Conservation (phyloP, 2,797 vertebrate genomes). For the Arrhamphus sclerolepis region DNA sequence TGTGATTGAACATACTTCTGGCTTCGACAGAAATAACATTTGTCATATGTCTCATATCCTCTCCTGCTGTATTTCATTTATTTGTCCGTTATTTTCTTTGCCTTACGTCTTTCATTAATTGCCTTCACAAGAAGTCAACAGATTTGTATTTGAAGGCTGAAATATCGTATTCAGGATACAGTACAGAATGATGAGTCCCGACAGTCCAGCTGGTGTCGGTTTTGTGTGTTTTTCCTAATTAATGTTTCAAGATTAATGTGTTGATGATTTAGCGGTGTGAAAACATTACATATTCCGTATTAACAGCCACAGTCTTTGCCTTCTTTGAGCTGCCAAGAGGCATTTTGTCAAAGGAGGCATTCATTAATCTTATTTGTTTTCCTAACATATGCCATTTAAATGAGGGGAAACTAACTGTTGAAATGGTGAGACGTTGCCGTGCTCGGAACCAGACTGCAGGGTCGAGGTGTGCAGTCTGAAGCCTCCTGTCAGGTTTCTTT, state of each 20-base stretch:
- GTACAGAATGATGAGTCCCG: slow-evolving; percentile 19
- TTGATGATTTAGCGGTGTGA: slow-evolving; percentile 53
- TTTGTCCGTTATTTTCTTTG: background rate
- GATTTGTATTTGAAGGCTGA: slow-evolving; percentile 8
- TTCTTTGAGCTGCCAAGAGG: slow-evolving; percentile 30
- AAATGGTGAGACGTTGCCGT: slow-evolving; percentile 21
- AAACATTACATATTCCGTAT: slow-evolving; percentile 47
- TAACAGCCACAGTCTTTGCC: slow-evolving; percentile 37
- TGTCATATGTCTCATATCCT: background rate
- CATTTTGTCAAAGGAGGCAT: slow-evolving; percentile 31
- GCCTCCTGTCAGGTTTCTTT: slow-evolving; percentile 24
- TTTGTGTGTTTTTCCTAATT: slow-evolving; percentile 48
- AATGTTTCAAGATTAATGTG: slow-evolving; percentile 48
- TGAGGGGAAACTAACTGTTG: slow-evolving; percentile 31
- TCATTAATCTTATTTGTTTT: slow-evolving; percentile 45
- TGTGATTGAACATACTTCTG: too few relatives aligned
- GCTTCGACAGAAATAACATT: too few relatives aligned
- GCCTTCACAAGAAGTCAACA: slow-evolving; percentile 12
- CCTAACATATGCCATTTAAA: slow-evolving; percentile 18
- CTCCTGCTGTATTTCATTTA: background rate
- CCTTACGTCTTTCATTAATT: slow-evolving; percentile 3
- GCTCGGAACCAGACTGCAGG: slow-evolving; percentile 25
- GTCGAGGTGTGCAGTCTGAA: slow-evolving; percentile 27
- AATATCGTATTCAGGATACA: slow-evolving; percentile 13
- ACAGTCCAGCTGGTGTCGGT: slow-evolving; percentile 11